Evolutionary conservation across 2,113 vertebrate genomes (phyloP).

Genomic region (Barnardius zonarius): DNA sequence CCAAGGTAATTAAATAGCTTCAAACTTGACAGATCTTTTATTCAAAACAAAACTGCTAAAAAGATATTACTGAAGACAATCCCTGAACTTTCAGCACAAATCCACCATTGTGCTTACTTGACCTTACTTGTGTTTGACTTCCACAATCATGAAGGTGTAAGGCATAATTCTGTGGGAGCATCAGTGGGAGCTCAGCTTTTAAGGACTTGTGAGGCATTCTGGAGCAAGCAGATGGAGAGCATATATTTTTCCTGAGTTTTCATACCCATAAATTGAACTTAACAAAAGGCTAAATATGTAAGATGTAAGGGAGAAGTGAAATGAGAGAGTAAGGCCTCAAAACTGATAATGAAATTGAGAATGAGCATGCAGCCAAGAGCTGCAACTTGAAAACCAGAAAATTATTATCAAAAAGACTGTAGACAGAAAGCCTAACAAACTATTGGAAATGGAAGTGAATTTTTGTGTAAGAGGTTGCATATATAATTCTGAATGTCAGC

Average conservation of each 20-base stretch:
- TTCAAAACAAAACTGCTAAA: background rate
- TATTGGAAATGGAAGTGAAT: background rate
- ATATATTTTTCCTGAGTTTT: background rate
- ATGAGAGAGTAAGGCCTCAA: background rate
- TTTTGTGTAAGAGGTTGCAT: background rate
- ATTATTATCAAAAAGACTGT: background rate
- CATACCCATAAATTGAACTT: background rate
- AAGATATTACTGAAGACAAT: background rate
- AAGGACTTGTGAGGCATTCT: background rate
- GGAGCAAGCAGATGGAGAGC: background rate
- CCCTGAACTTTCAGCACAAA: background rate
- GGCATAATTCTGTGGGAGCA: background rate
- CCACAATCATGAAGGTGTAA: background rate
- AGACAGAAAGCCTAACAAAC: background rate
- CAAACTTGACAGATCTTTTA: background rate
- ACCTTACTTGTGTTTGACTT: background rate
- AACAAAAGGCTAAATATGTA: background rate
- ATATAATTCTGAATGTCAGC: background rate
- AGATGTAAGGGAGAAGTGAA: background rate
- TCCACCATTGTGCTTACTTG: background rate
- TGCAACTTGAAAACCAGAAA: background rate
- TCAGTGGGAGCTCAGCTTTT: background rate
- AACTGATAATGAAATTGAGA: background rate
- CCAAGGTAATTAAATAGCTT: background rate
- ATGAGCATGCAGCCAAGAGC: background rate